A percentile compares a stretch with the other conserved stretches of the same genome.
Conservation (phyloP, 2,113 vertebrate species). For the Ceuthmochares aereus region DNA sequence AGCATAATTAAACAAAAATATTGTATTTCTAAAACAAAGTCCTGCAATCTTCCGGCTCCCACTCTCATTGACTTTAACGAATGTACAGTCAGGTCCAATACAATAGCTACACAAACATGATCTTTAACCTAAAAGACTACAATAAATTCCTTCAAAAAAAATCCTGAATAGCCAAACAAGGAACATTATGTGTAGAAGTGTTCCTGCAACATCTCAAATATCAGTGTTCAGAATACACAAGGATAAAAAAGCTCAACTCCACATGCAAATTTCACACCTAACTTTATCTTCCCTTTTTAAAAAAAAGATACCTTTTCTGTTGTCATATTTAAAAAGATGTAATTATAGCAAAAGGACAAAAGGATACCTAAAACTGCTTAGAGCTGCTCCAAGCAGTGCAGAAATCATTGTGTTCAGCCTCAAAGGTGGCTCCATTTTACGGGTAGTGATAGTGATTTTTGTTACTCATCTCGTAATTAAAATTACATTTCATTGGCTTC, state of each 20-base stretch:
- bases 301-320: background rate
- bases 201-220: background rate
- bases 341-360: background rate
- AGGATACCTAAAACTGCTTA: background rate
- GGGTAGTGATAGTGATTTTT: background rate
- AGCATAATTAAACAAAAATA: slow-evolving; percentile 7
- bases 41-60: background rate
- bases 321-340: background rate
- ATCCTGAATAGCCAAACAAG: background rate
- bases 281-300: background rate
- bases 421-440: background rate
- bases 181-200: background rate
- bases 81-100: background rate
- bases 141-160: background rate
- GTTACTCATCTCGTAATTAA: background rate
- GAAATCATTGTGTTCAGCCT: background rate
- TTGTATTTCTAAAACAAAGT: slow-evolving; percentile 15
- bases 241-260: background rate
- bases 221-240: background rate
- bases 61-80: background rate
- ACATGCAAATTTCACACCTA: background rate
- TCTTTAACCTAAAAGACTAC: slow-evolving; percentile 13
- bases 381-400: background rate
- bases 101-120: background rate
- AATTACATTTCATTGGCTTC: slow-evolving; percentile 9